Evolutionary conservation across 2,113 vertebrate genomes (phyloP).

Genomic region (Albula glossodonta): DNA sequence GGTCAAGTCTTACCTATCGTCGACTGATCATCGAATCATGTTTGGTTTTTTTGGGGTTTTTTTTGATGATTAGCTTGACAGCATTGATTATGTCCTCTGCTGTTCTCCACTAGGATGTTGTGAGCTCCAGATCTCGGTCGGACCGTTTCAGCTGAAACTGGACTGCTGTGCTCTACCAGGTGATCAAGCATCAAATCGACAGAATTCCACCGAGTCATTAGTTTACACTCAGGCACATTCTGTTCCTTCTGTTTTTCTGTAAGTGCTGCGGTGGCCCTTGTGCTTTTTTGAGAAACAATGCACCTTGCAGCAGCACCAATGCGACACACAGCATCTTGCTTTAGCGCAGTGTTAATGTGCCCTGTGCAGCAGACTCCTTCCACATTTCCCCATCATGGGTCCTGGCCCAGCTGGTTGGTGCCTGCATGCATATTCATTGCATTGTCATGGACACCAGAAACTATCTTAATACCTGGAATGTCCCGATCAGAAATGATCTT

Average conservation of each 20-base stretch:
- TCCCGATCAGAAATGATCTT: not conserved
- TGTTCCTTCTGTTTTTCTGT: slow-evolving; percentile 14
- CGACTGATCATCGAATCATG: too few species aligned
- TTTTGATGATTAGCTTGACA: slow-evolving; percentile 10
- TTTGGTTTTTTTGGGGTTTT: too few species aligned
- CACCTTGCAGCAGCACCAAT: slow-evolving; percentile 18
- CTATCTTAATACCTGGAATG: too few species aligned
- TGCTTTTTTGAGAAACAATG: slow-evolving; percentile 15
- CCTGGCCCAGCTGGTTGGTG: slow-evolving; percentile 3
- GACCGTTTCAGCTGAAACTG: slow-evolving; percentile 19
- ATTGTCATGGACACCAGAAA: too few species aligned
- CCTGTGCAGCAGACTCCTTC: not conserved
- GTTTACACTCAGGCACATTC: slow-evolving; percentile 5
- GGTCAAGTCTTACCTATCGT: too few species aligned
- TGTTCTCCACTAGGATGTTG: slow-evolving; percentile 20
- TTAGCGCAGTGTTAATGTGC: slow-evolving; percentile 8
- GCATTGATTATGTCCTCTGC: slow-evolving; percentile 26
- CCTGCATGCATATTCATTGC: not conserved
- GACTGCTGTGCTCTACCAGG: slow-evolving; percentile 9
- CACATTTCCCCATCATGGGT: slow-evolving; percentile 7
- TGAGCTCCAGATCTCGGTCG: slow-evolving; percentile 10
- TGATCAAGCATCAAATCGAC: not conserved
- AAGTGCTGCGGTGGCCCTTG: slow-evolving; percentile 14
- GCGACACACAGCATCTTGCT: slow-evolving; percentile 13
- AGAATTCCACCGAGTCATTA: slow-evolving; percentile 18